These are phyloP conservation scores for Corythaixoides concolor DNA, from an alignment of 2,113 vertebrate species.

Conservation along the genomic window DNA sequence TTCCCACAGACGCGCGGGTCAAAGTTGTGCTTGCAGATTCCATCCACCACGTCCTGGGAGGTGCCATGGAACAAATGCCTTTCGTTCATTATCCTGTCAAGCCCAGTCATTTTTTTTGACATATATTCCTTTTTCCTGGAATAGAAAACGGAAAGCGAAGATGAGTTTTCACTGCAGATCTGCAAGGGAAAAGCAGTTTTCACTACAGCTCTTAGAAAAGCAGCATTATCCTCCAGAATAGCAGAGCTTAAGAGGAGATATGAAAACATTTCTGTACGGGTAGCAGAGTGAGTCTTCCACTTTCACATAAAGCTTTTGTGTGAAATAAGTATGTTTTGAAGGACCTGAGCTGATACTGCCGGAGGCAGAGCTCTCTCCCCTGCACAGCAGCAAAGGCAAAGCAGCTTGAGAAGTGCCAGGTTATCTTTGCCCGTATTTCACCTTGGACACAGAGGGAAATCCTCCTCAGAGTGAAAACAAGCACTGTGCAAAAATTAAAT, in stretches of 20 bases:
- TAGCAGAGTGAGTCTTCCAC: neutral
- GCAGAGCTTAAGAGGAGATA: neutral
- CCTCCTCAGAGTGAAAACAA: neutral
- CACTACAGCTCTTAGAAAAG: rapidly evolving
- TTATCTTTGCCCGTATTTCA: neutral
- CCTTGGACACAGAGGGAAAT: neutral
- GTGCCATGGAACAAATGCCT: slow-evolving; percentile 98
- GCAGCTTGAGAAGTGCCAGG: neutral
- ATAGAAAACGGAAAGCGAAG: neutral
- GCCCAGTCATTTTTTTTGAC: slow-evolving; percentile 89
- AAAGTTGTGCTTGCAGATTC: slow-evolving; percentile 99
- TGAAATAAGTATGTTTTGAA: neutral
- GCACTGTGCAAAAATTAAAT: neutral
- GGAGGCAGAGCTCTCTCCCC: neutral
- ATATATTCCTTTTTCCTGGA: slow-evolving; percentile 98
- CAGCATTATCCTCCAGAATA: neutral
- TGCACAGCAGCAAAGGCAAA: neutral
- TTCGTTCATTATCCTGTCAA: slow-evolving; percentile 91
- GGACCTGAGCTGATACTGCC: neutral
- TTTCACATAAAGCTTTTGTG: neutral
- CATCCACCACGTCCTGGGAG: slow-evolving; percentile 93
- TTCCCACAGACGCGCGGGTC: slow-evolving; percentile 97
- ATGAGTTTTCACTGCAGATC: neutral
- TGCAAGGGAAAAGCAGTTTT: neutral
- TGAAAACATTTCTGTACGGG: rapidly evolving